phyloP scores from a whole-genome alignment of 2,797 vertebrate genomes.

The Percopsis omiscomaycus region DNA sequence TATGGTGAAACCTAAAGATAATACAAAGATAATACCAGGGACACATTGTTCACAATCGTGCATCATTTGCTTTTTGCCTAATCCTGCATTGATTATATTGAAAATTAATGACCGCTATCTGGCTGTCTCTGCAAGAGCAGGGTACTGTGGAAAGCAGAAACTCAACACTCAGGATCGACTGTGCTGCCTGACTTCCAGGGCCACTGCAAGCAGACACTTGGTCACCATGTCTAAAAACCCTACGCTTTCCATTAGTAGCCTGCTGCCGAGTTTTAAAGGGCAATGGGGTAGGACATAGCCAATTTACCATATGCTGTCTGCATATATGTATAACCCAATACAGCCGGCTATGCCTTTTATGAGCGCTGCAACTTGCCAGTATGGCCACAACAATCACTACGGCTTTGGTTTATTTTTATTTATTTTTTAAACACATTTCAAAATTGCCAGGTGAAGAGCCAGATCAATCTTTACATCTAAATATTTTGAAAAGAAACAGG shows the following conservation, averaged over 20 bases:
- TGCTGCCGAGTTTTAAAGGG: conserved; percentile 46
- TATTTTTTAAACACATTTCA: too few species aligned
- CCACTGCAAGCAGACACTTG: conserved; percentile 46
- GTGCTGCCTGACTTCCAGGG: conserved; percentile 40
- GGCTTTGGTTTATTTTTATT: not conserved
- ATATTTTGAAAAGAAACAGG: not conserved
- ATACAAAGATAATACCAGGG: too few species aligned
- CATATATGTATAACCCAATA: conserved; percentile 2
- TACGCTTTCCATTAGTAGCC: not conserved
- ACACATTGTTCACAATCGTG: too few species aligned
- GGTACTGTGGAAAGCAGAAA: conserved; percentile 58
- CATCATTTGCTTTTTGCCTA: too few species aligned
- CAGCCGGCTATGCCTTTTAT: not conserved
- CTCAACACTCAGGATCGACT: conserved; percentile 54
- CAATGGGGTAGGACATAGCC: conserved; percentile 48
- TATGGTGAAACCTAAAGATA: too few species aligned
- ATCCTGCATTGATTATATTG: not conserved
- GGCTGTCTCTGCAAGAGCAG: conserved; percentile 16
- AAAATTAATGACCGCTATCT: not conserved
- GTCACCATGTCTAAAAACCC: conserved; percentile 41
- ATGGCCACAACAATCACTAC: conserved; percentile 1
- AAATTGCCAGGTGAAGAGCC: too few species aligned
- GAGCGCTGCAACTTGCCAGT: conserved; percentile 14
- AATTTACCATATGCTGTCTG: conserved; percentile 27
- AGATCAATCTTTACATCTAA: too few species aligned